A percentile compares a stretch with the other conserved stretches of the same genome.
Evolutionary conservation across 2,113 vertebrate genomes (phyloP).

Genomic region (Microtus pennsylvanicus): DNA sequence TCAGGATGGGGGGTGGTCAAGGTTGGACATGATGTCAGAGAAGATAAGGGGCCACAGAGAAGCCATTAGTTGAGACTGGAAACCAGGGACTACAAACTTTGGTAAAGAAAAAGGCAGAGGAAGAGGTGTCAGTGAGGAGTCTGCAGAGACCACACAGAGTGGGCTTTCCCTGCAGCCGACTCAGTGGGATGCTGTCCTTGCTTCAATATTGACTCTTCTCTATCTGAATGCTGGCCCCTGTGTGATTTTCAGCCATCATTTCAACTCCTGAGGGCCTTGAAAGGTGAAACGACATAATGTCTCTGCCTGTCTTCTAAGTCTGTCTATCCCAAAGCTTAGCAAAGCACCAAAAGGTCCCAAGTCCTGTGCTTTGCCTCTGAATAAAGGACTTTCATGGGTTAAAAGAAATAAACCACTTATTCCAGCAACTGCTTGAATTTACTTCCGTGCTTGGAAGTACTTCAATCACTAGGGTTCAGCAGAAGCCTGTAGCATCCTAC

Average conservation of each 20-base stretch:
- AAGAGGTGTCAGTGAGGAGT: background rate
- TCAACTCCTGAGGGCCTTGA: background rate
- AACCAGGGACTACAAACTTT: background rate
- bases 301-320: background rate
- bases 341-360: background rate
- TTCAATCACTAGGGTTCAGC: slow-evolving; percentile 53
- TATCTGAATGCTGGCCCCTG: background rate
- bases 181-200: background rate
- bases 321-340: background rate
- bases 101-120: background rate
- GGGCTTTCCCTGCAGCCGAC: background rate
- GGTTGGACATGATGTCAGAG: background rate
- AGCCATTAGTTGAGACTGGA: background rate
- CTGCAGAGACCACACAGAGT: background rate
- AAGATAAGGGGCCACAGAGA: background rate
- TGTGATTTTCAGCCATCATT: background rate
- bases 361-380: slow-evolving; percentile 18
- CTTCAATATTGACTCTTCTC: background rate
- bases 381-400: slow-evolving; percentile 44
- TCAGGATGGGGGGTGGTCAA: background rate
- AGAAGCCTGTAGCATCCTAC: slow-evolving; percentile 65
- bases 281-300: background rate
- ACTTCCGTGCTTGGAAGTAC: slow-evolving; percentile 66
- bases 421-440: slow-evolving; percentile 29
- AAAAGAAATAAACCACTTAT: slow-evolving; percentile 58